These are phyloP conservation scores for Xestia rhomboidea DNA, from an alignment of 2,888 invertebrate species.

Conservation along the genomic window DNA sequence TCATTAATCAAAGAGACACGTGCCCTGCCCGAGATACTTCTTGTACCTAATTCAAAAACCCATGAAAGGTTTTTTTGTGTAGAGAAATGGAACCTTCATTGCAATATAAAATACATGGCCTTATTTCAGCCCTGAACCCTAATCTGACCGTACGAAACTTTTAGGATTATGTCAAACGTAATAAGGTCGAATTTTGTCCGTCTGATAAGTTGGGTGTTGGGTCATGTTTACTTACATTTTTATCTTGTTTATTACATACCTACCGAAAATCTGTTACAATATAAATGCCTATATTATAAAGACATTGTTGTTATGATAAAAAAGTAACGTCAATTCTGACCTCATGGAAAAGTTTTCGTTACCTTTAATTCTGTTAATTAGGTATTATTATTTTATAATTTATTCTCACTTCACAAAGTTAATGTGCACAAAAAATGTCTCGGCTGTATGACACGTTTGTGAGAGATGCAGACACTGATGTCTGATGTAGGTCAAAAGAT, in stretches of 20 bases:
- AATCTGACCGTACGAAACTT: conserved; percentile 31
- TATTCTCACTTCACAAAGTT: neutral
- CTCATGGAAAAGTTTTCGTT: conserved; percentile 25
- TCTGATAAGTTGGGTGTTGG: conserved; percentile 7
- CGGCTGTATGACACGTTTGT: neutral
- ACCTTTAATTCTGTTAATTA: neutral
- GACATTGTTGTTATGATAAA: conserved; percentile 12
- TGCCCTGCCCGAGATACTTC: neutral
- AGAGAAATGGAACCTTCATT: neutral
- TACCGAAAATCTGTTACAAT: conserved; percentile 33
- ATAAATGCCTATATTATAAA: neutral
- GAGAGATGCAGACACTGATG: too few species aligned
- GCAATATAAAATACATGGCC: conserved; percentile 24
- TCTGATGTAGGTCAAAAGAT: too few species aligned
- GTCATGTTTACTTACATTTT: conserved; percentile 49
- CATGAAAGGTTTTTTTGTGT: neutral
- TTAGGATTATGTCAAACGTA: conserved; percentile 23
- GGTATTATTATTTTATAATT: too few species aligned
- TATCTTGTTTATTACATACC: conserved; percentile 18
- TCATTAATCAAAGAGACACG: neutral
- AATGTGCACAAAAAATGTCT: neutral
- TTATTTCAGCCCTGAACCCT: conserved; percentile 25
- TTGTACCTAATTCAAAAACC: neutral
- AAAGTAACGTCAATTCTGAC: conserved; percentile 4
- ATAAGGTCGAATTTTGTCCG: conserved; percentile 16